phyloP scores from a whole-genome alignment of 2,888 invertebrate genomes.

The Notocelia uddmanniana region DNA sequence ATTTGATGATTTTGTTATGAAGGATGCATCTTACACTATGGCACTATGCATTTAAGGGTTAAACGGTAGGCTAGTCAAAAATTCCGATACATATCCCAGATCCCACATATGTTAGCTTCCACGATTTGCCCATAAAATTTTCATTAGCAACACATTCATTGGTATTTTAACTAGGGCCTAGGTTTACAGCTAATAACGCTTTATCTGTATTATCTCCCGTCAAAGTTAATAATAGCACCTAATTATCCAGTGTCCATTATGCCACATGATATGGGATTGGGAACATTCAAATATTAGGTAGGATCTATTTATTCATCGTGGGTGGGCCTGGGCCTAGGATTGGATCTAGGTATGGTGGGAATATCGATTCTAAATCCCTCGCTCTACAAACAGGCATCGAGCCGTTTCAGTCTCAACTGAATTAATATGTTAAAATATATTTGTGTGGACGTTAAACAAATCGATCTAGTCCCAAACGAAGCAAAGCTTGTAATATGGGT shows the following conservation, averaged over 20 bases:
- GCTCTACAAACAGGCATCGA: neutral
- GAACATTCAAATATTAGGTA: neutral
- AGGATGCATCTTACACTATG: no score
- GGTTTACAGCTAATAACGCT: neutral
- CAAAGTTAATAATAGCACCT: neutral
- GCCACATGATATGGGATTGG: slow-evolving; percentile 1
- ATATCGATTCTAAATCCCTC: slow-evolving; percentile 7
- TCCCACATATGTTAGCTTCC: neutral
- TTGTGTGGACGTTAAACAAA: no score
- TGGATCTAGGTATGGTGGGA: neutral
- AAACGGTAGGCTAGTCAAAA: no score
- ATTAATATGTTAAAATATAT: no score
- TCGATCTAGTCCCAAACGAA: no score
- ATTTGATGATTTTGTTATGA: no score
- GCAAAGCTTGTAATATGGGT: no score
- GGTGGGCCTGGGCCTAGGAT: neutral
- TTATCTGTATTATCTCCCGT: neutral
- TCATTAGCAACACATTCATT: neutral
- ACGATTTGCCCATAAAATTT: neutral
- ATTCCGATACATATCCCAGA: no score
- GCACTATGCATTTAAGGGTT: no score
- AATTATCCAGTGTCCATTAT: neutral
- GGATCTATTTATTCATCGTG: slow-evolving; percentile 14
- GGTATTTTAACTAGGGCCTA: slow-evolving; percentile 13
- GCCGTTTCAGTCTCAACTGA: neutral